Conservation (phyloP, 2,888 invertebrate species). For the Hirudinaria manillensis region DNA sequence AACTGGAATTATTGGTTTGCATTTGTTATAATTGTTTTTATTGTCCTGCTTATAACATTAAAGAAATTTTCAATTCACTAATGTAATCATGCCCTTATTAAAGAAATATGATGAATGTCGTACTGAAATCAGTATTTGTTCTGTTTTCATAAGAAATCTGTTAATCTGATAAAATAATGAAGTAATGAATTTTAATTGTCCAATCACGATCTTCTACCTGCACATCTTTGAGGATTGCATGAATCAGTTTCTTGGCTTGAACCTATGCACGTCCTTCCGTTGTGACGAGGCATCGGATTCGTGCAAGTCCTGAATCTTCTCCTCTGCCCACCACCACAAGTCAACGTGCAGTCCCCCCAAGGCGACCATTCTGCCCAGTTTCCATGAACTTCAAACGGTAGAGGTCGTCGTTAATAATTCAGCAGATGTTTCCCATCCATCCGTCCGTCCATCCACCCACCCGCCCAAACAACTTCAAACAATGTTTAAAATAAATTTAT, state of each 20-base stretch:
- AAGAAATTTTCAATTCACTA: too few relatives aligned
- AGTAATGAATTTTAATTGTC: too few relatives aligned
- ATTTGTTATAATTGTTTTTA: too few relatives aligned
- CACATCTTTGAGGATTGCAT: slow-evolving; percentile 62
- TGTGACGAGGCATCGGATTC: slow-evolving; percentile 77
- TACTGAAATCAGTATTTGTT: neutral
- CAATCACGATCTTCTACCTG: slow-evolving; percentile 38
- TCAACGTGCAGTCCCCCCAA: slow-evolving; percentile 80
- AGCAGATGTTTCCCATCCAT: slow-evolving; percentile 9
- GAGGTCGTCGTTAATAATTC: neutral
- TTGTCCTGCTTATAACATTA: too few relatives aligned
- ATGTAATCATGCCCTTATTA: too few relatives aligned
- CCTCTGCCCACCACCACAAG: slow-evolving; percentile 77
- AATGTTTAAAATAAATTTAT: neutral
- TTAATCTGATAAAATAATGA: too few relatives aligned
- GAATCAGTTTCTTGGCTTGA: slow-evolving; percentile 67
- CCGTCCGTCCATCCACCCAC: neutral
- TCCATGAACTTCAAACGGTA: slow-evolving; percentile 62
- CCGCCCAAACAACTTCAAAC: neutral
- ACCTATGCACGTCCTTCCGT: slow-evolving; percentile 75
- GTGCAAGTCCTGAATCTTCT: slow-evolving; percentile 74
- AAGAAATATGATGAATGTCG: neutral
- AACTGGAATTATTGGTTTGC: slow-evolving; percentile 38
- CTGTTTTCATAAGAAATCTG: too few relatives aligned
- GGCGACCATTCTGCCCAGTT: slow-evolving; percentile 87